phyloP scores from a whole-genome alignment of 2,888 invertebrate species.

The Leptinotarsa tumamoca region DNA sequence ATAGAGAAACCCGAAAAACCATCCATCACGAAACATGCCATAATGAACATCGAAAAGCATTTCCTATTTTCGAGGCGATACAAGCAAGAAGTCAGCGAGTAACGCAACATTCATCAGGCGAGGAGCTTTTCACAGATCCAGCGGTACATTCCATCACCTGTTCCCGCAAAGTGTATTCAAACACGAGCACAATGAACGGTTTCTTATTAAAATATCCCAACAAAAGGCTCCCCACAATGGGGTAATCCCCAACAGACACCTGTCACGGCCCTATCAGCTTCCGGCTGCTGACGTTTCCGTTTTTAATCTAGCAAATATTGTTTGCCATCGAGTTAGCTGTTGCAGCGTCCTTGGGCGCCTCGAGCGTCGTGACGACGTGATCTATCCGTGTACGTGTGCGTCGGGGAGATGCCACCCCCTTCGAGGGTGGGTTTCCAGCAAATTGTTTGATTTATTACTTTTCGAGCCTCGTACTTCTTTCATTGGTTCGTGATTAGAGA shows the following conservation, averaged over 20 bases:
- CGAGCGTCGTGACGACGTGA: slow-evolving; percentile 25
- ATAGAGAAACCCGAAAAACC: too few relatives aligned
- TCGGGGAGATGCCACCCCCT: slow-evolving; percentile 22
- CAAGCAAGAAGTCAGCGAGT: background rate
- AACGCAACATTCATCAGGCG: slow-evolving; percentile 1
- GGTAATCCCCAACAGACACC: slow-evolving; percentile 57
- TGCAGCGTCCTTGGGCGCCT: slow-evolving; percentile 2
- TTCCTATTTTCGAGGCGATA: background rate
- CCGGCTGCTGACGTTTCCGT: slow-evolving; percentile 61
- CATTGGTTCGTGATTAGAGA: slow-evolving; percentile 31
- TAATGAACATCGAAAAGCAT: background rate
- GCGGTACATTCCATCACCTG: slow-evolving; percentile 6
- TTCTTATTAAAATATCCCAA: slow-evolving; percentile 52
- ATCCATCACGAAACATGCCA: too few relatives aligned
- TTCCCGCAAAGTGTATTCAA: slow-evolving; percentile 35
- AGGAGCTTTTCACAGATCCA: background rate
- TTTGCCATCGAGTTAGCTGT: slow-evolving; percentile 44
- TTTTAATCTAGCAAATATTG: slow-evolving; percentile 65
- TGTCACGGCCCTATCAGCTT: slow-evolving; percentile 61
- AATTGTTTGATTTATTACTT: slow-evolving; percentile 39
- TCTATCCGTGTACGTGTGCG: slow-evolving; percentile 31
- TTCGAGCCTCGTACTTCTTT: slow-evolving; percentile 22
- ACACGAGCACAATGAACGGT: slow-evolving; percentile 41
- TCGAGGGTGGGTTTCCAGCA: slow-evolving; percentile 27
- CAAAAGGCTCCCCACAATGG: slow-evolving; percentile 51